These are phyloP conservation scores for Phoenicopterus ruber DNA, from an alignment of 2,113 vertebrate species.

Conservation along the genomic window DNA sequence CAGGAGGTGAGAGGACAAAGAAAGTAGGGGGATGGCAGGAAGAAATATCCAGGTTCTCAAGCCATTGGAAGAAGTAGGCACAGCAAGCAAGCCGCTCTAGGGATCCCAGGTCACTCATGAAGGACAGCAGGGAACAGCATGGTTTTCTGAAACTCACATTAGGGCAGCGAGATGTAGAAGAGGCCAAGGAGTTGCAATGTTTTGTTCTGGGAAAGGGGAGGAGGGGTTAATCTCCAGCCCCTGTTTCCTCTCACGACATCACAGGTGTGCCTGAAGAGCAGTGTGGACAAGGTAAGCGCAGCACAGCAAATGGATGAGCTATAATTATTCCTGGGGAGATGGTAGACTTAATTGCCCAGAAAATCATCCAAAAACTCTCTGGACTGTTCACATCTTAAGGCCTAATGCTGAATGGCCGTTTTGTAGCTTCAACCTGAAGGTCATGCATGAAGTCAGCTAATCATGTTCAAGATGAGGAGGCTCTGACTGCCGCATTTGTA, in stretches of 20 bases:
- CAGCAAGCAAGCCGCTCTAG: not conserved
- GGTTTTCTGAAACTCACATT: not conserved
- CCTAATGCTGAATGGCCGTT: not conserved
- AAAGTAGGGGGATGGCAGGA: not conserved
- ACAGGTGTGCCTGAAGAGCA: not conserved
- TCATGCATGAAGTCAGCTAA: not conserved
- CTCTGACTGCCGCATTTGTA: not conserved
- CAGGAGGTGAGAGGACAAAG: not conserved
- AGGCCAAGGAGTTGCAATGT: not conserved
- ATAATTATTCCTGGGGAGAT: not conserved
- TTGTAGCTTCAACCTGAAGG: not conserved
- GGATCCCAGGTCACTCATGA: accelerated
- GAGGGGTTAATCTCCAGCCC: not conserved
- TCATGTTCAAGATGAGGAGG: not conserved
- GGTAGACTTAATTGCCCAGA: not conserved
- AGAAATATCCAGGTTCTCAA: not conserved
- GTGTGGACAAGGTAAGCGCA: not conserved
- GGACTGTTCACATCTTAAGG: not conserved
- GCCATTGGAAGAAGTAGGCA: not conserved
- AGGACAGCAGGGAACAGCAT: not conserved
- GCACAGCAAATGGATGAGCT: not conserved
- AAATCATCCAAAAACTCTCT: not conserved
- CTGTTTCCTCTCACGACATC: not conserved
- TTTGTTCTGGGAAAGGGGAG: not conserved
- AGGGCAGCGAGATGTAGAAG: not conserved